Evolutionary conservation across 23 tunicate species (phyloP).

Genomic region (Styela clava): DNA sequence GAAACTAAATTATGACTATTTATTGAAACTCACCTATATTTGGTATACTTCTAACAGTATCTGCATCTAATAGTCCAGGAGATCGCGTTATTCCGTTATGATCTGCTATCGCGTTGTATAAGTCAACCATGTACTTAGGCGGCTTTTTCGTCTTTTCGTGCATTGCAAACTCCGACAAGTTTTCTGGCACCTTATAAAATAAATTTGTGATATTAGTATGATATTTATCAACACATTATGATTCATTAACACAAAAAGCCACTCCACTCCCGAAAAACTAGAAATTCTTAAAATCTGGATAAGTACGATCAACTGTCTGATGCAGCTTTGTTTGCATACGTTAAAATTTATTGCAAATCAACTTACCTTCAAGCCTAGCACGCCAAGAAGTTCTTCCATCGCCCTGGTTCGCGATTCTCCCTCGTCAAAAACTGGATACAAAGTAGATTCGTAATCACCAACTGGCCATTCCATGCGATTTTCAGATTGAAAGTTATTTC

Average conservation of each 20-base stretch:
- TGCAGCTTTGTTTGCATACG: no score
- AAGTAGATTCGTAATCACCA: not conserved
- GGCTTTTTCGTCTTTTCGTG: conserved; percentile 45
- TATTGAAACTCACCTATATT: conserved; percentile 60
- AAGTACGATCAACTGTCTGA: no score
- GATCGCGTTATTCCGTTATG: conserved; percentile 51
- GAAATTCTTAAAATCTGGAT: no score
- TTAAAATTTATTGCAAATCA: no score
- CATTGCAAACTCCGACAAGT: not conserved
- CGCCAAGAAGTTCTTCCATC: conserved; percentile 35
- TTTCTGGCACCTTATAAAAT: not conserved
- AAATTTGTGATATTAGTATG: no score
- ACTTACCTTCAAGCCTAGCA: conserved; percentile 50
- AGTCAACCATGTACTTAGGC: conserved; percentile 85
- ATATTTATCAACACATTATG: no score
- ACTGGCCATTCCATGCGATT: not conserved
- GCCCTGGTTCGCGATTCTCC: conserved; percentile 24
- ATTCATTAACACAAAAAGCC: no score
- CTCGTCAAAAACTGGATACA: not conserved
- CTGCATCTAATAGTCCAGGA: conserved; percentile 65
- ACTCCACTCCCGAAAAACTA: no score
- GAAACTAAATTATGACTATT: no score
- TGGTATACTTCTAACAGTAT: conserved; percentile 82
- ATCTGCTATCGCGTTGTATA: conserved; percentile 72
- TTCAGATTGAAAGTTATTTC: not conserved